Evolutionary conservation across 2,113 vertebrate genomes (phyloP).

Genomic region (Trachemys scripta): DNA sequence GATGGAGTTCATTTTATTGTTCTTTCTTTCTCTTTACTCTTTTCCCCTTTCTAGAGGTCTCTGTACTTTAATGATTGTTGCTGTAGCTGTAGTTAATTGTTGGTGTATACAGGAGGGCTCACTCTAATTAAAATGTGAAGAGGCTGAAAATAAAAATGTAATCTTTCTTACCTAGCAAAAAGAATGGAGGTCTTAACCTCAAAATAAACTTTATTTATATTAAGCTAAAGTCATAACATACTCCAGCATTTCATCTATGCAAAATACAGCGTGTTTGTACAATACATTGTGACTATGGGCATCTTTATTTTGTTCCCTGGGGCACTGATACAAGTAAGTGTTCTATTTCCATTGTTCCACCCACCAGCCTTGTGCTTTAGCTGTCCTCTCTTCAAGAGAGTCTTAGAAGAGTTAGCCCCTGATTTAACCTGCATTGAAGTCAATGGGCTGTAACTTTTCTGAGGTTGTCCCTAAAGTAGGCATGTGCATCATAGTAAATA

Average conservation of each 20-base stretch:
- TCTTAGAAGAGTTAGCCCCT: background rate
- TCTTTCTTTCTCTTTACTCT: constrained; percentile 19
- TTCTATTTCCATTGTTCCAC: background rate
- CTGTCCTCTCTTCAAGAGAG: background rate
- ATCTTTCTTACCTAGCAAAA: background rate
- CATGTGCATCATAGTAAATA: background rate
- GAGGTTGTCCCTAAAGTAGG: background rate
- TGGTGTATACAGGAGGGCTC: background rate
- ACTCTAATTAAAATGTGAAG: background rate
- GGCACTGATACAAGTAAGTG: background rate
- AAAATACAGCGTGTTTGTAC: background rate
- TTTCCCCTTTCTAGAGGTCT: background rate
- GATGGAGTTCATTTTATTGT: constrained; percentile 10
- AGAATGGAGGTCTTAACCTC: background rate
- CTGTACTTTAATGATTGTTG: background rate
- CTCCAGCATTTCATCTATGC: background rate
- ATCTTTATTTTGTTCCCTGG: background rate
- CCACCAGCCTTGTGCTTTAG: background rate
- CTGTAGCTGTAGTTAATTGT: background rate
- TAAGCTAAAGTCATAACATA: background rate
- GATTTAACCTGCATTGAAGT: background rate
- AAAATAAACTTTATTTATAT: constrained; percentile 17
- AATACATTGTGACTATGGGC: constrained; percentile 19
- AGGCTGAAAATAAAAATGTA: background rate
- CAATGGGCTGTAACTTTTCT: fast-evolving